phyloP scores from a whole-genome alignment of 2,888 invertebrate species.

The Cosmopolites sordidus region DNA sequence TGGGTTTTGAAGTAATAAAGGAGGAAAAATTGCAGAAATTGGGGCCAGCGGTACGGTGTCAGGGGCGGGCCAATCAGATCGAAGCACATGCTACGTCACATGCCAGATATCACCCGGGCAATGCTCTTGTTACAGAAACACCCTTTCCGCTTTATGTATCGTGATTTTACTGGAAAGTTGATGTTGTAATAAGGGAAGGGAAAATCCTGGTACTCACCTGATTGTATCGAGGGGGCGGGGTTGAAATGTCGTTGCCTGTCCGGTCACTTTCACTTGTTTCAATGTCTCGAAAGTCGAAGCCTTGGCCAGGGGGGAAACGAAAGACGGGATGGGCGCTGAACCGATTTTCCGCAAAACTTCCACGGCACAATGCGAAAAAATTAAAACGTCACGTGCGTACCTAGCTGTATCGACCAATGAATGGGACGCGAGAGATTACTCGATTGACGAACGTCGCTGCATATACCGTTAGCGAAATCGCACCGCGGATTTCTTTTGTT shows the following conservation, averaged over 20 bases:
- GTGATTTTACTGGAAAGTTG: too few species aligned
- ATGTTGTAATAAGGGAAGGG: too few species aligned
- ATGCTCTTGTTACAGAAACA: conserved; percentile 33
- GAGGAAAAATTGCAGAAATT: too few species aligned
- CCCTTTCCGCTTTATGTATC: conserved; percentile 6
- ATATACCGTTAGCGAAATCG: conserved; percentile 25
- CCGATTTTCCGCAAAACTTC: too few species aligned
- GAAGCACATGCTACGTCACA: conserved; percentile 45
- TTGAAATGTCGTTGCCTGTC: conserved; percentile 8
- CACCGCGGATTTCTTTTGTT: conserved; percentile 15
- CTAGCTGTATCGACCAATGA: conserved; percentile 41
- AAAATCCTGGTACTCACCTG: conserved; percentile 6
- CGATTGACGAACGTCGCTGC: conserved; percentile 21
- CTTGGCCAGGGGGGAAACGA: neutral
- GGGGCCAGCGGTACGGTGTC: too few species aligned
- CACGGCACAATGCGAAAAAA: neutral
- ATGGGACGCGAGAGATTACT: conserved; percentile 15
- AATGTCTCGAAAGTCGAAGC: conserved; percentile 22
- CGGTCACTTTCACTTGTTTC: conserved; percentile 28
- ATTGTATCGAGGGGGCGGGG: conserved; percentile 4
- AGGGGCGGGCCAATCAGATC: conserved; percentile 35
- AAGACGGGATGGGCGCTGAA: too few species aligned
- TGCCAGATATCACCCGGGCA: conserved; percentile 42
- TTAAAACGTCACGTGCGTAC: conserved; percentile 35
- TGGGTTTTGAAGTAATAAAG: too few species aligned